Percentiles rank a stretch among this genome's conserved stretches.
These are phyloP conservation scores for Parazoanthus swiftii DNA, from an alignment of 92 coral and sea anemone species.

Conservation along the genomic window DNA sequence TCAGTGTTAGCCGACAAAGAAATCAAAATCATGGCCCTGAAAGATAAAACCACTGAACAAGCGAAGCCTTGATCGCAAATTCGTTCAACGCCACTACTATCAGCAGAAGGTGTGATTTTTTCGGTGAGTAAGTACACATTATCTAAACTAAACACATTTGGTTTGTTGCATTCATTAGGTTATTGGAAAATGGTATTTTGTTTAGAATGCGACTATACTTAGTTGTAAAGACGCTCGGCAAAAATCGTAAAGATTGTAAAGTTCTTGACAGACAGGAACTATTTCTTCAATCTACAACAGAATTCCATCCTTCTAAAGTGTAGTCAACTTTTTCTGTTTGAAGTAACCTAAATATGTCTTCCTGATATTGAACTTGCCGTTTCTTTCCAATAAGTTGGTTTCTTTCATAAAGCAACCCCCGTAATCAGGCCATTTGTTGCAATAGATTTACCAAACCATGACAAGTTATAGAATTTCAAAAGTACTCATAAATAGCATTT, in stretches of 20 bases:
- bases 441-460: background rate
- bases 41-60: conserved; percentile 17
- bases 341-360: background rate
- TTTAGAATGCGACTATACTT: background rate
- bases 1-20: conserved; percentile 13
- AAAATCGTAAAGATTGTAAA: background rate
- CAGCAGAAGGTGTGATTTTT: background rate
- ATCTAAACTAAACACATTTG: too few species aligned
- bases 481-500: background rate
- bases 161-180: background rate
- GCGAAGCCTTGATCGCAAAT: background rate
- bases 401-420: background rate
- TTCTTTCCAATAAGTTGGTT: background rate
- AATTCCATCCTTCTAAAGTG: too few species aligned
- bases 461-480: too few species aligned
- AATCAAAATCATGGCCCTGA: conserved; percentile 22
- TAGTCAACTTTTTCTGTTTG: background rate
- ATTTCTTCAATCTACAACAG: background rate
- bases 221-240: conserved; percentile 9
- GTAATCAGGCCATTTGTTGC: background rate
- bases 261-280: background rate
- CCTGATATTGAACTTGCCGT: background rate
- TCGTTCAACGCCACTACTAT: background rate
- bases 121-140: background rate
- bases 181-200: background rate